Evolutionary conservation across 2,113 vertebrate genomes (phyloP).

Genomic region (Calypte anna): DNA sequence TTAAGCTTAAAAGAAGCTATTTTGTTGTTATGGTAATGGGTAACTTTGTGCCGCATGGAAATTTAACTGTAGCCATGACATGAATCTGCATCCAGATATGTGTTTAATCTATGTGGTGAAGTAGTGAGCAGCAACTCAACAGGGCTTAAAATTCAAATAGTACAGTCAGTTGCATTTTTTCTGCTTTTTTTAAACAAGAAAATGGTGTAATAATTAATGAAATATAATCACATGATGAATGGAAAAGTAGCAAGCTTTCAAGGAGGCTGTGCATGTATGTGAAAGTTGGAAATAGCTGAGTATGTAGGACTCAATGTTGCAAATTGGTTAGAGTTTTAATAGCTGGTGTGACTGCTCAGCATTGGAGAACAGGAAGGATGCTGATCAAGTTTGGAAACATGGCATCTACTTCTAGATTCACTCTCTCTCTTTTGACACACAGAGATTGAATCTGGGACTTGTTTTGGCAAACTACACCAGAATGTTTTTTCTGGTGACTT

Average conservation of each 20-base stretch:
- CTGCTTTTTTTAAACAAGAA: background rate
- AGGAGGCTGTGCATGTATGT: background rate
- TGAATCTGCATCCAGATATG: background rate
- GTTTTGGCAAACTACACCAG: background rate
- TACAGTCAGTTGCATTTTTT: background rate
- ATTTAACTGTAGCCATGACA: background rate
- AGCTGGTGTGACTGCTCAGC: background rate
- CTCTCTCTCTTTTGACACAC: background rate
- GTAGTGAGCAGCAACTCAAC: background rate
- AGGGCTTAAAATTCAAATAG: background rate
- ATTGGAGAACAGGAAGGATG: background rate
- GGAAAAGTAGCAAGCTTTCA: background rate
- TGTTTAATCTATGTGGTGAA: background rate
- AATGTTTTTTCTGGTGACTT: background rate
- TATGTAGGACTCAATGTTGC: background rate
- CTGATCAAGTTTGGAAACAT: background rate
- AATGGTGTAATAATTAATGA: background rate
- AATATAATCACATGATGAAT: background rate
- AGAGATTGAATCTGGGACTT: background rate
- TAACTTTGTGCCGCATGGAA: conserved; percentile 6
- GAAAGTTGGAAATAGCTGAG: background rate
- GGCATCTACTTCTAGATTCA: background rate
- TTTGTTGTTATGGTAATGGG: conserved; percentile 13
- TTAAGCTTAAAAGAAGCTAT: background rate
- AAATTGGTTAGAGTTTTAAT: background rate